Percentiles rank a stretch among this genome's conserved stretches.
Evolutionary conservation across 2,113 vertebrate species (phyloP).

Genomic region (Microcebus lehilahytsara): DNA sequence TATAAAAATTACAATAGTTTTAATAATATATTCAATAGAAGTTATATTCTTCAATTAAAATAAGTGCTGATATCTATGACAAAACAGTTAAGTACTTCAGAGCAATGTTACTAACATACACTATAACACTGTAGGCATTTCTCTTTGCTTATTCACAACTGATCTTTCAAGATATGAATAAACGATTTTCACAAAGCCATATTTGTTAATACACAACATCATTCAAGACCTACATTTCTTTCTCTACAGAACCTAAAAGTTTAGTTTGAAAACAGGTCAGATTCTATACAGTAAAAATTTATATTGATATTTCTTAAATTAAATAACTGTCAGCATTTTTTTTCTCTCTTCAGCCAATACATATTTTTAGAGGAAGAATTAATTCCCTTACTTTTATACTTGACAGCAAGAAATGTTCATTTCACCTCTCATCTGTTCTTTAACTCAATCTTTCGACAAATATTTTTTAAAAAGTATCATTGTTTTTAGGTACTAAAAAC

Average conservation of each 20-base stretch:
- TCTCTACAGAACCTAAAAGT: neutral
- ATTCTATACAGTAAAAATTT: neutral
- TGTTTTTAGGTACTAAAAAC: neutral
- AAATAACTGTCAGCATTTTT: neutral
- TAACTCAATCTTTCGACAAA: neutral
- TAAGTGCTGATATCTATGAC: neutral
- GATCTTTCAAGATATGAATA: neutral
- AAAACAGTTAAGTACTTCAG: neutral
- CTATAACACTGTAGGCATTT: neutral
- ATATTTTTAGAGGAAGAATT: slow-evolving; percentile 20
- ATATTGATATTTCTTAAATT: neutral
- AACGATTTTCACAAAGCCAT: neutral
- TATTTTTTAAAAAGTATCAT: neutral
- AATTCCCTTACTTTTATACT: neutral
- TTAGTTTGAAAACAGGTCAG: neutral
- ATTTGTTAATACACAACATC: neutral
- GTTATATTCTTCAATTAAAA: slow-evolving; percentile 2
- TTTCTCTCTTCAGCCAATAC: neutral
- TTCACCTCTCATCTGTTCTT: slow-evolving; percentile 20
- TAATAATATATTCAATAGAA: neutral
- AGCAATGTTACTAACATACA: neutral
- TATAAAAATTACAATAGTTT: neutral
- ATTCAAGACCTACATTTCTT: slow-evolving; percentile 33
- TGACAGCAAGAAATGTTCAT: neutral
- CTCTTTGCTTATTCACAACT: neutral